Base-by-base conservation (phyloP, 1,140 invertebrate species). In the Apis dorsata region DNA sequence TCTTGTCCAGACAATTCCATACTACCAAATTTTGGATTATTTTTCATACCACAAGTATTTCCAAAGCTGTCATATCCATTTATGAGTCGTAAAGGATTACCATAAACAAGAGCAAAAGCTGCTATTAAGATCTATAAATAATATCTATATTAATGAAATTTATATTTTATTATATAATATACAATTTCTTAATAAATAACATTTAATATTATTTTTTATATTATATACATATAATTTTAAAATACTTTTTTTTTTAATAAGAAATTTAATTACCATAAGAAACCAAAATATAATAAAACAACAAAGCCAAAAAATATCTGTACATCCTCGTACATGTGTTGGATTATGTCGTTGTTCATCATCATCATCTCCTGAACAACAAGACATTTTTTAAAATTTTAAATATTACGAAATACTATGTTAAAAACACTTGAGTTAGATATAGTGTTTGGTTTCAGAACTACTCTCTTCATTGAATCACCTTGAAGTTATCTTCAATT, bases 21-120 rank as follows among this genome's bases (percentile, higher is more conserved):
- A 88, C 96, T 96, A 53, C 95, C 95, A 84, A 97, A 96, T 84
- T 96, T 95, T 84, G 96, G 95, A 92, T 97, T 97, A 83, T 96
- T 96, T 86, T 96, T 96, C 68, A 97, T 96, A 44, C 98, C 98
- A 94, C 98, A 99, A 55, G 97, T 98, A 93, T 99, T 99, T n/a
- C 98, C 98, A 95, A 98, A 99, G 85, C 97, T 98, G 92, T 99
- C 98, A 93, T 98, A 98, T 68, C 98, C 98, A 95, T 98, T 98
- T 81, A 98, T 96, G 11, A 99, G 95, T 83, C 98, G 95, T 86
- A 96, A 93, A 8, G 98, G 98, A 94, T 98, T 98, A 0, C 98
- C 98, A 94, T 98, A 98, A 13, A 97, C 96, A 91, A 98, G 96
- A 4, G 98, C 97, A 94, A 98, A 98, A 12, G 96, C 96, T 19